Evolutionary conservation across 2,113 vertebrate genomes (phyloP), one percentile per base, ranked within the genome.

Genomic region (Paracanthobrama guichenoti): DNA sequence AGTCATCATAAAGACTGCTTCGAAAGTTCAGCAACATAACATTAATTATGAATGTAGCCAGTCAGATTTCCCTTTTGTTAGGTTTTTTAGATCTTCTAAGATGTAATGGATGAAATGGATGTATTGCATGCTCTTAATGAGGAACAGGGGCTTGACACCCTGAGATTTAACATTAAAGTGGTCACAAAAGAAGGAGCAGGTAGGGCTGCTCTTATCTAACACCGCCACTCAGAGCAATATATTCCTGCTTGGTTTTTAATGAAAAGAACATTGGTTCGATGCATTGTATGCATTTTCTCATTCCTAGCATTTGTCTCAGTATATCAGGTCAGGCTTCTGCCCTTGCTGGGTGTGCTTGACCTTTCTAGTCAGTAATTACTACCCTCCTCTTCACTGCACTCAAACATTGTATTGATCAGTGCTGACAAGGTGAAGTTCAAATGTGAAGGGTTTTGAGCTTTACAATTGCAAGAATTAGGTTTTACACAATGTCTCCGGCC

Each of bases 331-430:
- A 69, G 46, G 20, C 35, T 50, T 55, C 44, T 46, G 53, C 13
- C 46, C 16, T 35, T 48, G 18, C 44, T 55, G 6, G 18, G 28
- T 35, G 28, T 16, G 13, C 79, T 81, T 81, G 79, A 81, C 64
- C 64, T 81, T 81, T 81, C 79, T 64, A 39, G 79, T 81, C 79
- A 55, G 79, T 81, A 81, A 81, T 81, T 71, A 81, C 79, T 69
- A 53, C n/a, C 64, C 28, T 35, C 46, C 46, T 53, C 64, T 67
- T 55, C 18, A 39, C 26, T 53, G 16, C 24, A n/a, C 62, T 79
- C 39, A 48, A 79, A 66, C 78, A 64, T 80, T 71, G 46, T 55
- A 39, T 69, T 81, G 79, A 69, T 64, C 46, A 16, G 18, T 22
- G 26, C 28, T 81, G 26, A 81, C 46, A 18, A 67, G 26, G 44